Percentiles rank a stretch among this genome's conserved stretches.
phyloP scores from a whole-genome alignment of 2,797 vertebrate species.

The Enoplosus armatus region DNA sequence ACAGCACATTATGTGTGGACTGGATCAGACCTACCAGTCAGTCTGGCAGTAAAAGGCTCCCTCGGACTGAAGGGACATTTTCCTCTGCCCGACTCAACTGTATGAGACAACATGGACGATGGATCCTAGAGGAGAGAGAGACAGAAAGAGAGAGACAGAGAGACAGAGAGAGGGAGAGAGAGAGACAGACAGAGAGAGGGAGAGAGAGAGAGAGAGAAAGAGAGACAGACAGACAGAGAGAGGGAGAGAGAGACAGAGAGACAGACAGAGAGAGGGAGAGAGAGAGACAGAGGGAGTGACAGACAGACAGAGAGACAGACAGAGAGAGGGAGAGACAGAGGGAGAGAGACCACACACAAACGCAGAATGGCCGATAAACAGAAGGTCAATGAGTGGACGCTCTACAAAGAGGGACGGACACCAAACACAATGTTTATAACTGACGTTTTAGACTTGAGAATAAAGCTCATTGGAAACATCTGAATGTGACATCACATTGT shows the following conservation, averaged over 20 bases:
- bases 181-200: background rate
- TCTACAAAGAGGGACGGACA: background rate
- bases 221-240: background rate
- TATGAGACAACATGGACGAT: slow-evolving; percentile 76
- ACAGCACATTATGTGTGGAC: background rate
- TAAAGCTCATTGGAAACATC: background rate
- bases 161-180: slow-evolving; percentile 3
- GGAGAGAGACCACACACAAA: slow-evolving; percentile 47
- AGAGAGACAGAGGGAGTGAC: no score
- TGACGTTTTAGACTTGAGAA: no score
- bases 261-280: no score
- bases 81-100: slow-evolving; percentile 87
- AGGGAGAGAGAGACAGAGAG: background rate
- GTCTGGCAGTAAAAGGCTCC: slow-evolving; percentile 84
- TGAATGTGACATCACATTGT: background rate
- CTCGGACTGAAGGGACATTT: slow-evolving; percentile 91
- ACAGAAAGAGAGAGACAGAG: background rate
- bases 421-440: background rate
- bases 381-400: no score
- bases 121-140: slow-evolving; percentile 68
- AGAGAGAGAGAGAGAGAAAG: no score
- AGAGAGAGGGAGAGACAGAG: no score
- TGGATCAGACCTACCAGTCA: slow-evolving; percentile 78
- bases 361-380: background rate
- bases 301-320: no score